Conservation (phyloP, 2,888 invertebrate genomes). For the Geophilus truncorum region DNA sequence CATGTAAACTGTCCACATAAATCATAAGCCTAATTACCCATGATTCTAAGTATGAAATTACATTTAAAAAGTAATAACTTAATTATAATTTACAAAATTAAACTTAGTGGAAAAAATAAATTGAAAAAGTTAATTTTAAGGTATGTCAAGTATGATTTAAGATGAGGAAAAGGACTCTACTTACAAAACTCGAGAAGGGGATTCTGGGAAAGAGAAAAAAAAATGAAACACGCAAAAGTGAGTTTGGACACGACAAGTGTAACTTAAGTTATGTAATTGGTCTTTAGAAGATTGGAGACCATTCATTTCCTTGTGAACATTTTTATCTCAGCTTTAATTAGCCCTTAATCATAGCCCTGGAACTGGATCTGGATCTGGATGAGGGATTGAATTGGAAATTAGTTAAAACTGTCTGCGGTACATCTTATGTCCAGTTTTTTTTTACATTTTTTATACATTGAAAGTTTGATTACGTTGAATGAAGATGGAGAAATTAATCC, state of each 20-base stretch:
- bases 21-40: no score
- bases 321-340: neutral
- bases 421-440: no score
- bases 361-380: no score
- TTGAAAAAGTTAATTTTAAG: neutral
- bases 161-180: constrained; percentile 3
- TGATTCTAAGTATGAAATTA: no score
- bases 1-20: no score
- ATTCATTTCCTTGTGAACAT: constrained; percentile 12
- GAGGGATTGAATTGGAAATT: neutral
- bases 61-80: no score
- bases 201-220: neutral
- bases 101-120: no score
- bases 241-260: neutral
- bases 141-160: neutral
- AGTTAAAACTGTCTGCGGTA: no score
- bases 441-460: no score
- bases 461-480: no score
- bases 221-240: neutral
- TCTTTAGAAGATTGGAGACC: neutral
- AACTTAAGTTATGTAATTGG: constrained; percentile 18
- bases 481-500: no score
- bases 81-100: no score
- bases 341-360: neutral
- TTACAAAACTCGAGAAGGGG: neutral